These are phyloP conservation scores for Marasmarcha lunaedactyla DNA, from an alignment of 2,888 invertebrate species.

Conservation along the genomic window DNA sequence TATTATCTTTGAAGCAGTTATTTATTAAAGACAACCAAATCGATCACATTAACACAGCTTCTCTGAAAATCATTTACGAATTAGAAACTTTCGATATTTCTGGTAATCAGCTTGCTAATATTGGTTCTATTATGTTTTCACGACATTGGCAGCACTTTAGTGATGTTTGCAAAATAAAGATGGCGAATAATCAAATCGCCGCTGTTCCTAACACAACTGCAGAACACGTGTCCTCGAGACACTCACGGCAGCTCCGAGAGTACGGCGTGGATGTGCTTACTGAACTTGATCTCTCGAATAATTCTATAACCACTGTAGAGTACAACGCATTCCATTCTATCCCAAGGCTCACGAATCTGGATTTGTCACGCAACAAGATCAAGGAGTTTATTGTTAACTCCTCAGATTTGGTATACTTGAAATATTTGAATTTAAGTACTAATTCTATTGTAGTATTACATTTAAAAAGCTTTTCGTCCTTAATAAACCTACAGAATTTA, in stretches of 20 bases:
- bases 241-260: slow-evolving; percentile 10
- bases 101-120: slow-evolving; percentile 32
- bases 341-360: slow-evolving; percentile 30
- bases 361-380: slow-evolving; percentile 43
- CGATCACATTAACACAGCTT: neutral
- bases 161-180: slow-evolving; percentile 38
- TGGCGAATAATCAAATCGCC: slow-evolving; percentile 39
- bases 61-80: slow-evolving; percentile 37
- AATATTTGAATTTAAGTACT: slow-evolving; percentile 41
- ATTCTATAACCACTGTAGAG: slow-evolving; percentile 36
- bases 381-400: slow-evolving; percentile 34
- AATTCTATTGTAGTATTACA: slow-evolving; percentile 35
- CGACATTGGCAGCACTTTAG: slow-evolving; percentile 48
- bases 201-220: slow-evolving; percentile 36
- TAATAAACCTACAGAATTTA: slow-evolving; percentile 45
- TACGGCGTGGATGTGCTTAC: slow-evolving; percentile 26
- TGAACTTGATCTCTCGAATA: slow-evolving; percentile 47
- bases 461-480: slow-evolving; percentile 35
- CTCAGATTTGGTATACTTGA: slow-evolving; percentile 30
- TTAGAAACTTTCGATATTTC: slow-evolving; percentile 54
- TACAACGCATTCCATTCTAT: slow-evolving; percentile 45
- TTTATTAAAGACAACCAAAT: neutral
- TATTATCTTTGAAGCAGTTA: slow-evolving; percentile 24
- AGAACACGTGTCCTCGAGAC: slow-evolving; percentile 14
- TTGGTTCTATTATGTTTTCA: slow-evolving; percentile 36